phyloP scores from a whole-genome alignment of 1,140 invertebrate genomes.

The Drosophila setifemur region DNA sequence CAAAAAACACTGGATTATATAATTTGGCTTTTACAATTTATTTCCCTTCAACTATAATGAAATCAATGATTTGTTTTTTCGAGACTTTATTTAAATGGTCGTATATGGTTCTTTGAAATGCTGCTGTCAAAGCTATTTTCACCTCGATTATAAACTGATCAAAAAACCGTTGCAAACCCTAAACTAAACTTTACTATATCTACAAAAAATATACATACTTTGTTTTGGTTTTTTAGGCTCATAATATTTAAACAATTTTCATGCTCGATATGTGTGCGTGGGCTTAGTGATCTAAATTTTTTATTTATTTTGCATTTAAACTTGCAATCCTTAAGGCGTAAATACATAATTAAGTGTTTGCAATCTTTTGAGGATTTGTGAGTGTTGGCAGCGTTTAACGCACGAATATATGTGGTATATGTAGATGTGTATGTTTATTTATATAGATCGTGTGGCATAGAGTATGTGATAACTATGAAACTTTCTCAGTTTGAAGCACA shows the following conservation, averaged over 20 bases:
- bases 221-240: not conserved
- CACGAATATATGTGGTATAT: slow-evolving; percentile 57
- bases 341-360: slow-evolving; percentile 8
- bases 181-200: slow-evolving; percentile 1
- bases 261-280: slow-evolving; percentile 63
- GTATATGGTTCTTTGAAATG: not conserved
- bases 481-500: slow-evolving; percentile 51
- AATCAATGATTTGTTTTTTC: too few relatives aligned
- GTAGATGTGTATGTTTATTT: slow-evolving; percentile 21
- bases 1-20: not conserved
- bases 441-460: slow-evolving; percentile 18
- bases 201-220: slow-evolving; percentile 10
- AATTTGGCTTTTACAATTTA: not conserved
- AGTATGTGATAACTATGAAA: slow-evolving; percentile 38
- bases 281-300: slow-evolving; percentile 22
- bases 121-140: not conserved
- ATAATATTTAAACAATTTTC: slow-evolving; percentile 50
- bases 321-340: slow-evolving; percentile 63
- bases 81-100: too few relatives aligned
- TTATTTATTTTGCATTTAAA: slow-evolving; percentile 42
- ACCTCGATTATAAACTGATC: not conserved
- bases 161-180: not conserved
- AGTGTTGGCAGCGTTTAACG: slow-evolving; percentile 57
- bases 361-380: slow-evolving; percentile 19
- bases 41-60: not conserved